phyloP scores from a whole-genome alignment of 2,888 invertebrate genomes.

The Andricus quercusramuli region DNA sequence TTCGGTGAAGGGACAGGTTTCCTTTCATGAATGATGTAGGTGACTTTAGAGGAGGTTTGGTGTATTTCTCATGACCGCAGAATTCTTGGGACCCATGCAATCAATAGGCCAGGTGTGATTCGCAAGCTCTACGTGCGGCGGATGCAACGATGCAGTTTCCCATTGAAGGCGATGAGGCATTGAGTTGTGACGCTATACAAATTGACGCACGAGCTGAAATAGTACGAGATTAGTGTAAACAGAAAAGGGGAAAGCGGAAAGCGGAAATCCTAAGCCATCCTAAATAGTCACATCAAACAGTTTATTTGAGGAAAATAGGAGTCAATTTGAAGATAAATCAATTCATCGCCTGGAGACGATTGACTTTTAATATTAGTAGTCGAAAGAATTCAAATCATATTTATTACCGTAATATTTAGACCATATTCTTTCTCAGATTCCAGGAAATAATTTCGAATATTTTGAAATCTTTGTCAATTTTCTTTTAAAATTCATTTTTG shows the following conservation, averaged over 20 bases:
- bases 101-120: neutral
- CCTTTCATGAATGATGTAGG: too few species aligned
- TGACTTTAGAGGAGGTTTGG: neutral
- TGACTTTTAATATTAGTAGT: neutral
- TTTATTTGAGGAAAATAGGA: neutral
- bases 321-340: neutral
- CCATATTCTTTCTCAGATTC: too few species aligned
- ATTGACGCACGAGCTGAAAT: neutral
- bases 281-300: neutral
- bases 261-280: neutral
- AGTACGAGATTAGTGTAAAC: neutral
- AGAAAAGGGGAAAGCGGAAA: neutral
- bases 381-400: too few species aligned
- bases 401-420: too few species aligned
- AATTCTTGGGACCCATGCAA: neutral
- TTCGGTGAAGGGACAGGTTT: neutral
- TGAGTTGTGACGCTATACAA: neutral
- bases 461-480: too few species aligned
- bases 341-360: neutral
- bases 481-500: too few species aligned
- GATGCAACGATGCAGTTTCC: neutral
- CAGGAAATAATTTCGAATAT: too few species aligned
- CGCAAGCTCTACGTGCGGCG: neutral
- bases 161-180: neutral
- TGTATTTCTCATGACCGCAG: neutral